Conservation (phyloP, 2,797 vertebrate genomes). For the Enteromius paludinosus region DNA sequence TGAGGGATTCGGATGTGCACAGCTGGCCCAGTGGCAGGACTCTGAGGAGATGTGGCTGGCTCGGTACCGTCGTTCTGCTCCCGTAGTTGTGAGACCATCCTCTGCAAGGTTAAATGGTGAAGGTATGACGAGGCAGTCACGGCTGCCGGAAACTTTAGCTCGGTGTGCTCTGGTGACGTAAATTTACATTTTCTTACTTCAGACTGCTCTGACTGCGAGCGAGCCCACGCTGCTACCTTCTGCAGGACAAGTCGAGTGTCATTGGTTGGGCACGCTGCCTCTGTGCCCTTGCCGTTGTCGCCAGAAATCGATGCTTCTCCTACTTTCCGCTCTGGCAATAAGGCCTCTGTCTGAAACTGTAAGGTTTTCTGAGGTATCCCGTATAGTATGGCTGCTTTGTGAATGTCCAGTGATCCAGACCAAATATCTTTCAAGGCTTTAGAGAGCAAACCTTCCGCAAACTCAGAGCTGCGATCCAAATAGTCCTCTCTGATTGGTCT, state of each 20-base stretch:
- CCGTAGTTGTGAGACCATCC: conserved; percentile 88
- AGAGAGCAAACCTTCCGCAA: conserved; percentile 99
- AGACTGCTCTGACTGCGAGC: conserved; percentile 87
- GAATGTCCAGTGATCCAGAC: conserved; percentile 97
- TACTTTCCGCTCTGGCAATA: conserved; percentile 77
- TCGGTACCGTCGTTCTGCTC: conserved; percentile 83
- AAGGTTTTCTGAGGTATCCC: conserved; percentile 98
- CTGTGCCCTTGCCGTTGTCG: conserved; percentile 83
- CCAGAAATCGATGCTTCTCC: conserved; percentile 83
- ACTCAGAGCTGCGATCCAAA: conserved; percentile 99
- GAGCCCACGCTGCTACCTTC: conserved; percentile 94
- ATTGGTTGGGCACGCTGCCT: conserved; percentile 85
- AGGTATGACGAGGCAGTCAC: conserved; percentile 88
- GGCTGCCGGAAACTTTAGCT: conserved; percentile 83
- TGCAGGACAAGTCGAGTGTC: conserved; percentile 93
- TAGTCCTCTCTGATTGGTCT: conserved; percentile 97
- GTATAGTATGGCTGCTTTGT: conserved; percentile 98
- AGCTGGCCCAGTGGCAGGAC: conserved; percentile 76
- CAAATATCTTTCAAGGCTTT: conserved; percentile 99
- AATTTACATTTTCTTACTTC: conserved; percentile 86
- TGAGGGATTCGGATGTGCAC: conserved; percentile 97
- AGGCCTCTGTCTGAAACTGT: conserved; percentile 91
- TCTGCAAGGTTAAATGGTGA: conserved; percentile 90
- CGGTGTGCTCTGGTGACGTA: conserved; percentile 83
- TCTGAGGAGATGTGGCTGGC: conserved; percentile 71